phyloP scores from a whole-genome alignment of 2,113 vertebrate genomes.

The Cyprinodon tularosa region DNA sequence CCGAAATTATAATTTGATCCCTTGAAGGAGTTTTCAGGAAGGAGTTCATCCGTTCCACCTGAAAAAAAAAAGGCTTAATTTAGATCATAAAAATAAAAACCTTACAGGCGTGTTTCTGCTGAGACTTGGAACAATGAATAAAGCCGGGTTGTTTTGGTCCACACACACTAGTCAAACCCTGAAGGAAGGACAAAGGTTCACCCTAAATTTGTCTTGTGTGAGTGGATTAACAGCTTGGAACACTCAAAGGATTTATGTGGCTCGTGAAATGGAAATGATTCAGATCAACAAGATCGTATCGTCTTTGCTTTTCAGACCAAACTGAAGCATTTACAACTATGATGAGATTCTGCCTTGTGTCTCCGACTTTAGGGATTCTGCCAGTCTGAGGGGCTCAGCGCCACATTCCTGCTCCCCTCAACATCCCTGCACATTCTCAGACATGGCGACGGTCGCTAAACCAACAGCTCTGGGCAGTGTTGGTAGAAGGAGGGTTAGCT shows the following conservation, averaged over 20 bases:
- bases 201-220: not conserved
- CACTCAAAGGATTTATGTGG: not conserved
- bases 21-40: slow-evolving; percentile 84
- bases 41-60: slow-evolving; percentile 82
- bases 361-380: slow-evolving; percentile 20
- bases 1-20: slow-evolving; percentile 87
- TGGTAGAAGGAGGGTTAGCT: slow-evolving; percentile 53
- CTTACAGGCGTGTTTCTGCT: not conserved
- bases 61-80: slow-evolving; percentile 9
- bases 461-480: slow-evolving; percentile 56
- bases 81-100: not conserved
- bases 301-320: not conserved
- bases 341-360: not conserved
- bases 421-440: slow-evolving; percentile 66
- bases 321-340: not conserved
- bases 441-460: slow-evolving; percentile 70
- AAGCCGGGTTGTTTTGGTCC: not conserved
- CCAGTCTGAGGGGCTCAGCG: slow-evolving; percentile 28
- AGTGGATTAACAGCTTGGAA: not conserved
- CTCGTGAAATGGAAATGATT: not conserved
- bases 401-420: slow-evolving; percentile 52
- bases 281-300: not conserved
- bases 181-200: not conserved
- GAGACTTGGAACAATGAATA: not conserved
- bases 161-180: not conserved